Conservation (phyloP, 2,797 vertebrate genomes). For the Pangasius larnaudii region DNA sequence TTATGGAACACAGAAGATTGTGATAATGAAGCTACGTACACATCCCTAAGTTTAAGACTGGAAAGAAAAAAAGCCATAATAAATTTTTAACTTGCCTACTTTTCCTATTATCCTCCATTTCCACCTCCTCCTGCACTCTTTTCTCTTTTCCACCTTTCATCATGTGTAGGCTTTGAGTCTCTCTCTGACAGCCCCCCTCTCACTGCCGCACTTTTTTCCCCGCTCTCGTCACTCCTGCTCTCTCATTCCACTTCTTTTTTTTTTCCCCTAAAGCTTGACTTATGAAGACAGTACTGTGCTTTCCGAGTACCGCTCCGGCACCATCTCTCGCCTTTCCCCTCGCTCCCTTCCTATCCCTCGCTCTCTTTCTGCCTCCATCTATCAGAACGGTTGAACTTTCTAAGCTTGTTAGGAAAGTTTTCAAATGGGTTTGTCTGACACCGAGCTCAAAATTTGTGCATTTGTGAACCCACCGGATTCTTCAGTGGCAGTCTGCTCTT, state of each 20-base stretch:
- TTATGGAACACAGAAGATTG: too few relatives aligned
- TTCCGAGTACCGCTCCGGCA: neutral
- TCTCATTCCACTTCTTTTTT: neutral
- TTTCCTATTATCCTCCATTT: neutral
- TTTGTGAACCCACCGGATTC: neutral
- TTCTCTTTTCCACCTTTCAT: neutral
- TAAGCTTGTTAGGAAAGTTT: conserved; percentile 41
- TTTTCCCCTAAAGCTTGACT: neutral
- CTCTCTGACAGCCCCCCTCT: neutral
- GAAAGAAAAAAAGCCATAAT: neutral
- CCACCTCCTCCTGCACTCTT: neutral
- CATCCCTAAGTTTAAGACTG: neutral
- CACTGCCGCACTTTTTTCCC: neutral
- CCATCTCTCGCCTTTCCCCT: neutral
- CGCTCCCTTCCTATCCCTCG: conserved; percentile 9
- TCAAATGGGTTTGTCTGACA: conserved; percentile 9
- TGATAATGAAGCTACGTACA: neutral
- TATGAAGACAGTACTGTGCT: conserved; percentile 19
- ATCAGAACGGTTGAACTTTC: conserved; percentile 23
- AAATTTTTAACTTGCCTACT: neutral
- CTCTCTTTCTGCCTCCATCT: conserved; percentile 20
- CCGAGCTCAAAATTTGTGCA: conserved; percentile 24
- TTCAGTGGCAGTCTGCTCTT: neutral
- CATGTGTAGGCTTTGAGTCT: conserved; percentile 7
- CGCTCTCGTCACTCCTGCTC: conserved; percentile 21